Conservation (phyloP, 2,888 invertebrate genomes). For the Tipula lateralis region DNA sequence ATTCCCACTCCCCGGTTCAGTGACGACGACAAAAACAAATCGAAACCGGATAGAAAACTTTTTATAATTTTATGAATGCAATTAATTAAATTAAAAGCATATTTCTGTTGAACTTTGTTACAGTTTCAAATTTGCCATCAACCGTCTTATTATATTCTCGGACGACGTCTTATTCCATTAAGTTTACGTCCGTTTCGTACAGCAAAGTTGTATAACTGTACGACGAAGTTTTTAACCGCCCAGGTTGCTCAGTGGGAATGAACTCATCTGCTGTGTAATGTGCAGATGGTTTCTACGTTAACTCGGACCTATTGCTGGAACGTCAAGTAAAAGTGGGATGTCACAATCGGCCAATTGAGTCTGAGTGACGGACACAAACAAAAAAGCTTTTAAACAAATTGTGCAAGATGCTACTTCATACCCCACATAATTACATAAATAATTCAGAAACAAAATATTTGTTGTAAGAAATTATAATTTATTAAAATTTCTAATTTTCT, state of each 20-base stretch:
- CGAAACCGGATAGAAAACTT: background rate
- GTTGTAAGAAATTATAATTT: background rate
- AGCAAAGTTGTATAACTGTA: background rate
- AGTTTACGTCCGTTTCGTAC: background rate
- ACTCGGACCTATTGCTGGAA: too few species aligned
- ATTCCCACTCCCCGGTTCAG: background rate
- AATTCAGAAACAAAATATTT: background rate
- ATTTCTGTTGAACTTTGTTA: background rate
- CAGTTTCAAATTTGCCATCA: background rate
- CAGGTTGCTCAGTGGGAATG: too few species aligned
- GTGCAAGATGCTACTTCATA: background rate
- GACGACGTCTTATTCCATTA: background rate
- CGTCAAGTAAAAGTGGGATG: too few species aligned
- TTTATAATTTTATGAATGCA: background rate
- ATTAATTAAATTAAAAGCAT: constrained; percentile 24
- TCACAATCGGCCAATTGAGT: too few species aligned
- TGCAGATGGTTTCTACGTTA: too few species aligned
- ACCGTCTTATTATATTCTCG: background rate
- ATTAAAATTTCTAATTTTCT: background rate
- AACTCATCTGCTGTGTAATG: too few species aligned
- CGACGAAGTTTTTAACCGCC: too few species aligned
- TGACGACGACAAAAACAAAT: background rate
- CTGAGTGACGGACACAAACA: too few species aligned
- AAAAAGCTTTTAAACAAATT: background rate
- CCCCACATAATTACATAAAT: background rate